Base-by-base conservation (phyloP, 2,888 invertebrate species). In the Ophion slaviceki region DNA sequence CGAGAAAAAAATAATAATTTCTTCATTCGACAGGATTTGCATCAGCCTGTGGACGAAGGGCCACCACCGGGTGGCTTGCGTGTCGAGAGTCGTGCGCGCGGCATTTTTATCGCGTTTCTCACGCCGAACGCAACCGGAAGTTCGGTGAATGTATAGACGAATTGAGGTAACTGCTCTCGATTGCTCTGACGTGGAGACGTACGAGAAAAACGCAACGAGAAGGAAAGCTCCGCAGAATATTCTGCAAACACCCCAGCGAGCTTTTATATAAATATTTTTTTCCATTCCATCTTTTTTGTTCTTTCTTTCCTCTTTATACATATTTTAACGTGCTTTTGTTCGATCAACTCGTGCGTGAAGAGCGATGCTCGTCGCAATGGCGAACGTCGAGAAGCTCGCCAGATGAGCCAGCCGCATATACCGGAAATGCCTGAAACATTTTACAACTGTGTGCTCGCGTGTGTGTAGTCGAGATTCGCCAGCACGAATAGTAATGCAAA, bases 401-500 rank as follows among this genome's bases (percentile, higher is more conserved):
- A 59, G 24, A 67, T 68, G 36, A 59, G 70, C 67, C 45, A 72
- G 67, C 61, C 17, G 53, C 53, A 53, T 72, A 70, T 75, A 67
- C 66, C 67, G n/a, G 59, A 59, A 20, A 79, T 72, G 79, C 74
- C 79, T 40, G 61, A 72, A 78, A 74, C 70, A 75, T 74, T 64
- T 78, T 59, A 70, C 79, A 68, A 74, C 82, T 70, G 59, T 45
- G 11, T 45, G 45, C 11, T 8, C 11, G 45, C 11, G 45, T 45
- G 45, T 11, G 45, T 11, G 45, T 53, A 62, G n/a, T 71, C 28
- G 45, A 53, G 79, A 81, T 59, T 53, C 40, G 45, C 61, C 66
- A 64, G 77, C 78, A 74, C 77, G 66, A 83, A 86, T 83, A 77
- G 72, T 70, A 86, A 86, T 83, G 80, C 80, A 80, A 78, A 80